phyloP scores from a whole-genome alignment of 2,888 invertebrate species.

The Hyposoter didymator region DNA sequence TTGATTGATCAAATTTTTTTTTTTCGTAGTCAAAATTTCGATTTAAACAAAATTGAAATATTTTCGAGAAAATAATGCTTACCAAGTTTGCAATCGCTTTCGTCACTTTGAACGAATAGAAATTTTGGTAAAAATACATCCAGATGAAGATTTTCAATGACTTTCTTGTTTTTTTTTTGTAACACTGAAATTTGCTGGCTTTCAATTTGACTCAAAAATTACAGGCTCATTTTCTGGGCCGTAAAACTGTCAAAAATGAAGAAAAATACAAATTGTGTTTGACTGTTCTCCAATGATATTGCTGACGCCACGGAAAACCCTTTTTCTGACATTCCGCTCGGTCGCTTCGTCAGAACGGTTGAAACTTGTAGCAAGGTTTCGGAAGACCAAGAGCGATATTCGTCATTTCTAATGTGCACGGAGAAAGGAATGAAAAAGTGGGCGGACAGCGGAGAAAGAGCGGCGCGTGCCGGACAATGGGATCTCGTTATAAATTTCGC shows the following conservation, averaged over 20 bases:
- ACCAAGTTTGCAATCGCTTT: neutral
- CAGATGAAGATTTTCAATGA: neutral
- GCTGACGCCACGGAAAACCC: slow-evolving; percentile 46
- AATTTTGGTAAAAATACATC: neutral
- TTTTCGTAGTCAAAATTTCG: neutral
- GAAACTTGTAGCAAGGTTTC: neutral
- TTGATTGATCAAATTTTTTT: too few species aligned
- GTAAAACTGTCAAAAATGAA: slow-evolving; percentile 1
- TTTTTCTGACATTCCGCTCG: slow-evolving; percentile 44
- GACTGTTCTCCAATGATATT: slow-evolving; percentile 12
- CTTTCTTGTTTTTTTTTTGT: neutral
- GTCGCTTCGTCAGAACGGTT: slow-evolving; percentile 29
- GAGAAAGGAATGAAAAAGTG: slow-evolving; percentile 66
- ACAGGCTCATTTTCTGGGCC: neutral
- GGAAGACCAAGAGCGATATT: slow-evolving; percentile 36
- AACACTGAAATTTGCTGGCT: neutral
- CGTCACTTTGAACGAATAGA: neutral
- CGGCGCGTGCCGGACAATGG: slow-evolving; percentile 77
- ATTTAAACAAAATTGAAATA: neutral
- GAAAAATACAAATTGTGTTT: slow-evolving; percentile 8
- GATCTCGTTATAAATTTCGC: slow-evolving; percentile 76
- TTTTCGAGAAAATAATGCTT: neutral
- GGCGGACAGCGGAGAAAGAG: slow-evolving; percentile 75
- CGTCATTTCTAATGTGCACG: slow-evolving; percentile 52
- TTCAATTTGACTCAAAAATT: neutral